Conservation (phyloP, 2,113 vertebrate genomes). For the Pyrgilauda ruficollis region DNA sequence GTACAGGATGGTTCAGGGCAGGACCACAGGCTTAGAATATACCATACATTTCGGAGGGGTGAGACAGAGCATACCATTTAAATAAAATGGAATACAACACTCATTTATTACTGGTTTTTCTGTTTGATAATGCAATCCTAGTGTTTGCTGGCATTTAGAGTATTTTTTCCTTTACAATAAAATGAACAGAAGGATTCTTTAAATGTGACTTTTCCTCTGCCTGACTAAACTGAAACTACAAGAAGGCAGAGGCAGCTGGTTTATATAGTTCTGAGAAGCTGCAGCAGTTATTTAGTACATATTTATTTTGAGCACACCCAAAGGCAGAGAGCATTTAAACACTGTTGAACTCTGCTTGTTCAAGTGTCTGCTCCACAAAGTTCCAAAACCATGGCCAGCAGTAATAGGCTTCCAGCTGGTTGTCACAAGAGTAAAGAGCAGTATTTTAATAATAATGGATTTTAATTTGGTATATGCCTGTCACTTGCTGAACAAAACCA, state of each 20-base stretch:
- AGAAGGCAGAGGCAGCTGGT: background rate
- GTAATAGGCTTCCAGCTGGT: background rate
- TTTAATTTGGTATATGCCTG: background rate
- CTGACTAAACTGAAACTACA: background rate
- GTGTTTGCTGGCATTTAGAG: background rate
- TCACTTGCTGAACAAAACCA: background rate
- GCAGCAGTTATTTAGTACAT: background rate
- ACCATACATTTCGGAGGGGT: no score
- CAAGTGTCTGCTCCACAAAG: background rate
- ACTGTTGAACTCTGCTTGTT: background rate
- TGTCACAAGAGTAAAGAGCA: background rate
- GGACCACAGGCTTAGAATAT: no score
- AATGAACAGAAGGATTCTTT: background rate
- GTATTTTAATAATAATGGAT: background rate
- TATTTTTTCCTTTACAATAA: background rate
- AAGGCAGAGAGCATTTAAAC: background rate
- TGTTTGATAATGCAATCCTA: background rate
- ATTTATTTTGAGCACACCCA: background rate
- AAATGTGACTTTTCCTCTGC: background rate
- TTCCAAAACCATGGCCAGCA: background rate
- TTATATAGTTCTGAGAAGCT: background rate
- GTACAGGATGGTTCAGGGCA: no score
- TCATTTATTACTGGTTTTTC: background rate
- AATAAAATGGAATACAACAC: no score
- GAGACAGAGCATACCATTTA: no score